Evolutionary conservation across 2,888 invertebrate genomes (phyloP).

Genomic region (Theodoxus fluviatilis): DNA sequence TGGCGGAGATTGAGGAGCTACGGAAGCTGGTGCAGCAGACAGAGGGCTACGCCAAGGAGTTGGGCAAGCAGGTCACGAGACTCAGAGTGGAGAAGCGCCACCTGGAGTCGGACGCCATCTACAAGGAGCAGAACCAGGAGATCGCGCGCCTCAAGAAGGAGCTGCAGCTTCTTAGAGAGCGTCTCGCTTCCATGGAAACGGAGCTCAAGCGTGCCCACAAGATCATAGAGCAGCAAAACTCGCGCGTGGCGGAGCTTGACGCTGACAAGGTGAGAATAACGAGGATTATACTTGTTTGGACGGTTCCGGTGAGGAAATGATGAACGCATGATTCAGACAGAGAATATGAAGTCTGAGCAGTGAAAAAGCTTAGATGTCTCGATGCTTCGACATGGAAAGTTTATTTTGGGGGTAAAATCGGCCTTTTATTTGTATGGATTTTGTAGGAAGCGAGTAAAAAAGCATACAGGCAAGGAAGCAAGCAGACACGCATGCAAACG

Average conservation of each 20-base stretch:
- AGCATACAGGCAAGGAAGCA: no score
- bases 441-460: no score
- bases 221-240: constrained; percentile 46
- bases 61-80: constrained; percentile 41
- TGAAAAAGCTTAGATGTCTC: no score
- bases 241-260: constrained; percentile 42
- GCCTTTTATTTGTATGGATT: no score
- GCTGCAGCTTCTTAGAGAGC: constrained; percentile 42
- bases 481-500: no score
- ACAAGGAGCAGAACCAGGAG: constrained; percentile 44
- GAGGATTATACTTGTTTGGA: no score
- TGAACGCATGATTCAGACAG: no score
- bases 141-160: constrained; percentile 41
- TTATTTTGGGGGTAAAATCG: no score
- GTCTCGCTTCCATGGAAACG: constrained; percentile 42
- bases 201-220: constrained; percentile 35
- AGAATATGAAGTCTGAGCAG: no score
- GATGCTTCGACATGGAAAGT: no score
- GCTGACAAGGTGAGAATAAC: constrained; percentile 40
- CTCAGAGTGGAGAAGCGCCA: constrained; percentile 40
- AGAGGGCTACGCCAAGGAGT: constrained; percentile 45
- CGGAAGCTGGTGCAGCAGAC: constrained; percentile 46
- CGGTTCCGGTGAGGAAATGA: no score
- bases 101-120: constrained; percentile 38
- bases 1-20: constrained; percentile 43